These are phyloP conservation scores for Taphrorychus bicolor DNA, from an alignment of 2,888 invertebrate species.

Conservation along the genomic window DNA sequence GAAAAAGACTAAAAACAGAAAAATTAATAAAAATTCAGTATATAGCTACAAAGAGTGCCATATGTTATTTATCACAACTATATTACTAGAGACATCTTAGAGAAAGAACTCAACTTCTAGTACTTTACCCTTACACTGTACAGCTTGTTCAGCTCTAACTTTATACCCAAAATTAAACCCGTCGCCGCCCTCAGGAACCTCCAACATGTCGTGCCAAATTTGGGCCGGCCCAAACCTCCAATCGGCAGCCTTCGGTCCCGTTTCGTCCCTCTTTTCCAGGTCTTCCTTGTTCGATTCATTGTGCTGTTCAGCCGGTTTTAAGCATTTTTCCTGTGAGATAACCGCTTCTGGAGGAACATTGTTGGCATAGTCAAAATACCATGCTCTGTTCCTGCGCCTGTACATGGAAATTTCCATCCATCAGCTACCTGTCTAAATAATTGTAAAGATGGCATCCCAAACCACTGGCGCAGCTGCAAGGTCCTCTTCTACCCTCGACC, in stretches of 20 bases:
- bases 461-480: too few species aligned
- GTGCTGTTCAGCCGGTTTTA: constrained; percentile 64
- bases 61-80: too few species aligned
- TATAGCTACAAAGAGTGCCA: too few species aligned
- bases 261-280: constrained; percentile 64
- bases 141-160: constrained; percentile 60
- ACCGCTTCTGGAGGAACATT: constrained; percentile 71
- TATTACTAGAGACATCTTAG: too few species aligned
- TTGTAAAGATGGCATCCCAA: too few species aligned
- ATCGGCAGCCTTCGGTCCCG: constrained; percentile 81
- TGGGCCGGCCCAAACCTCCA: constrained; percentile 99
- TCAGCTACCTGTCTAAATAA: too few species aligned
- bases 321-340: constrained; percentile 62
- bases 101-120: too few species aligned
- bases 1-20: too few species aligned
- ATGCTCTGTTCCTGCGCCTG: constrained; percentile 62
- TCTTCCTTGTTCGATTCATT: constrained; percentile 64
- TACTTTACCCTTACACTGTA: too few species aligned
- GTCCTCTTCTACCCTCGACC: too few species aligned
- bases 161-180: constrained; percentile 97
- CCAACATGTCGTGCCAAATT: constrained; percentile 98
- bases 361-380: constrained; percentile 68
- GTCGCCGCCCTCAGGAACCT: constrained; percentile 92
- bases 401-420: too few species aligned
- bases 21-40: too few species aligned